These are phyloP conservation scores for Druon quercuslanigerum DNA, from an alignment of 1,140 invertebrate genomes.

Conservation along the genomic window DNA sequence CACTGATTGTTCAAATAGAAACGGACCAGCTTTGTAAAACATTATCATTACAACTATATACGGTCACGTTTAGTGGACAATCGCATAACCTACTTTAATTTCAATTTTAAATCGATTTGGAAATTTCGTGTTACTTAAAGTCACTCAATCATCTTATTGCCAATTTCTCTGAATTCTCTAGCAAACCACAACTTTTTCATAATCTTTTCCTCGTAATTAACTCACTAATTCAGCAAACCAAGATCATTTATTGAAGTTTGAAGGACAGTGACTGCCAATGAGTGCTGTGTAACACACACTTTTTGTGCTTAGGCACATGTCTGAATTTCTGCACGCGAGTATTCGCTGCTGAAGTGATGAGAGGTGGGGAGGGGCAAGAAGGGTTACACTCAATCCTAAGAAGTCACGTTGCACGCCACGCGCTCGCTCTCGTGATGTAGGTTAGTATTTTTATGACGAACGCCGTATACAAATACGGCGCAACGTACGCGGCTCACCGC, in stretches of 20 bases:
- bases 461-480: conserved; percentile 41
- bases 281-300: conserved; percentile 1
- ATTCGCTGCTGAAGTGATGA: background rate
- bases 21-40: no score
- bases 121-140: no score
- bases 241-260: background rate
- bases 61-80: no score
- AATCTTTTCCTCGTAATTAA: background rate
- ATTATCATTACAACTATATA: no score
- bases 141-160: no score
- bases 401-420: conserved; percentile 74
- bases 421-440: conserved; percentile 65
- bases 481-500: conserved; percentile 30
- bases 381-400: conserved; percentile 12
- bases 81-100: no score
- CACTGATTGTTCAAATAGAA: no score
- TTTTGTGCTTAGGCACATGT: conserved; percentile 1
- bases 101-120: no score
- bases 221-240: background rate
- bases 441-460: conserved; percentile 63
- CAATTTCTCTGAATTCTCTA: no score
- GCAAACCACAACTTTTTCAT: no score
- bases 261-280: background rate
- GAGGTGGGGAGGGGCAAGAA: conserved; percentile 32
- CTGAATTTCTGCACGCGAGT: conserved; percentile 48